Evolutionary conservation across 2,113 vertebrate species (phyloP).

Genomic region (Gambusia holbrooki): DNA sequence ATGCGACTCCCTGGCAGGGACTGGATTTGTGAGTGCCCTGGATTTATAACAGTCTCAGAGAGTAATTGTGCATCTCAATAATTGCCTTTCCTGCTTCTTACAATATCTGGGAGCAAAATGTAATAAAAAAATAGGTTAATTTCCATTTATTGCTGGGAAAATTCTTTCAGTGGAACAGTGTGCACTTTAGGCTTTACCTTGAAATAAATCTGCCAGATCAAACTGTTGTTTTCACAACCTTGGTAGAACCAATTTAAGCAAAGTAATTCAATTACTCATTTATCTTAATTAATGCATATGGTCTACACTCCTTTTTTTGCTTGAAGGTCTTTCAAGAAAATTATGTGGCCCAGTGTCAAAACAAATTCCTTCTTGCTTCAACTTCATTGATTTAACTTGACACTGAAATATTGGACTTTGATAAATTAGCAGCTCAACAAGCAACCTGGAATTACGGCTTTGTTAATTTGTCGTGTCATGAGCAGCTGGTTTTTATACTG

Average conservation of each 20-base stretch:
- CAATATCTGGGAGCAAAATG: not conserved
- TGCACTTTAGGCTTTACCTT: conserved; percentile 8
- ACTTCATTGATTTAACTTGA: conserved; percentile 49
- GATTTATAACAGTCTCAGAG: not conserved
- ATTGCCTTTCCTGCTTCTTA: not conserved
- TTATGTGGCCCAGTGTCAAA: conserved; percentile 39
- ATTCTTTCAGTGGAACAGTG: not conserved
- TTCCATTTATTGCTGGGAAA: conserved; percentile 17
- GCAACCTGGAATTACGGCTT: conserved; percentile 59
- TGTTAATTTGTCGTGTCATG: conserved; percentile 45
- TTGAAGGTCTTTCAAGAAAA: conserved; percentile 60
- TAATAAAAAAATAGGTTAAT: not conserved
- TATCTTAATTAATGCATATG: conserved; percentile 65
- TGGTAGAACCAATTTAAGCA: conserved; percentile 18
- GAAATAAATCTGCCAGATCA: conserved; percentile 20
- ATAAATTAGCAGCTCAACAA: conserved; percentile 62
- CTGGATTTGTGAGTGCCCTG: not conserved
- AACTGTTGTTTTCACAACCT: conserved; percentile 14
- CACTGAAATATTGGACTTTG: conserved; percentile 70
- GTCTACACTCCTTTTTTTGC: conserved; percentile 21
- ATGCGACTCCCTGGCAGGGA: not conserved
- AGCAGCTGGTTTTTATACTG: conserved; percentile 23
- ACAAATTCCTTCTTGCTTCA: conserved; percentile 45
- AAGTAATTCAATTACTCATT: conserved; percentile 63
- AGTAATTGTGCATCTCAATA: not conserved